Conservation (phyloP, 2,797 vertebrate species). For the Betta splendens region DNA sequence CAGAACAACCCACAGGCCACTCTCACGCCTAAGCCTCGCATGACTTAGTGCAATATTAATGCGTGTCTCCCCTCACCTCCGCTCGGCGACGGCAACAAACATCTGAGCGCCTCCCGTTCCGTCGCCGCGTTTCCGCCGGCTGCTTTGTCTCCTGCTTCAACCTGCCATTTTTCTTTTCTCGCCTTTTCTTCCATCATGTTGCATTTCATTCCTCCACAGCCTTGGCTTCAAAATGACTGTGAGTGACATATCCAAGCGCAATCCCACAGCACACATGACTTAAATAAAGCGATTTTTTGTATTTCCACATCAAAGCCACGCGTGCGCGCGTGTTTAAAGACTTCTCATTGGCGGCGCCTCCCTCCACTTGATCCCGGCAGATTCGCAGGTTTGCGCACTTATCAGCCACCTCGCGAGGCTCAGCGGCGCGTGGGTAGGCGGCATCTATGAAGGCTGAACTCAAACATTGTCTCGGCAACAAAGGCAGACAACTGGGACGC, state of each 20-base stretch:
- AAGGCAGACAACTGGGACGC: conserved; percentile 29
- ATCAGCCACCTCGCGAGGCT: conserved; percentile 49
- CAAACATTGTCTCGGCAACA: conserved; percentile 32
- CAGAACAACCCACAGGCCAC: conserved; percentile 65
- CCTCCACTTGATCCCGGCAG: conserved; percentile 46
- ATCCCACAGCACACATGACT: conserved; percentile 53
- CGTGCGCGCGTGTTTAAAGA: conserved; percentile 37
- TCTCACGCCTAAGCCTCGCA: conserved; percentile 64
- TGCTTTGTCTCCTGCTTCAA: conserved; percentile 31
- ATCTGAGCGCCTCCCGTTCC: conserved; percentile 48
- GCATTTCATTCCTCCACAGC: conserved; percentile 17
- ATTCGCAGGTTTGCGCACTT: conserved; percentile 54
- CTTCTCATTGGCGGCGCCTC: conserved; percentile 42
- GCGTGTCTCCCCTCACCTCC: conserved; percentile 47
- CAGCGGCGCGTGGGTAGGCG: conserved; percentile 29
- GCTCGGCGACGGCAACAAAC: conserved; percentile 57
- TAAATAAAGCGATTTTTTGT: conserved; percentile 40
- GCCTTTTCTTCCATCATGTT: conserved; percentile 1
- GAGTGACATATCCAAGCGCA: conserved; percentile 60
- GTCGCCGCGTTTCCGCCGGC: conserved; percentile 15
- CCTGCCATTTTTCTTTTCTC: conserved; percentile 15
- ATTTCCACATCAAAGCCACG: conserved; percentile 54
- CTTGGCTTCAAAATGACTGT: conserved; percentile 51
- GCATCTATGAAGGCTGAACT: conserved; percentile 46
- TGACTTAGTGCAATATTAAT: conserved; percentile 63